Base-by-base conservation (phyloP, 2,797 vertebrate genomes). In the Molossus alvarezi region DNA sequence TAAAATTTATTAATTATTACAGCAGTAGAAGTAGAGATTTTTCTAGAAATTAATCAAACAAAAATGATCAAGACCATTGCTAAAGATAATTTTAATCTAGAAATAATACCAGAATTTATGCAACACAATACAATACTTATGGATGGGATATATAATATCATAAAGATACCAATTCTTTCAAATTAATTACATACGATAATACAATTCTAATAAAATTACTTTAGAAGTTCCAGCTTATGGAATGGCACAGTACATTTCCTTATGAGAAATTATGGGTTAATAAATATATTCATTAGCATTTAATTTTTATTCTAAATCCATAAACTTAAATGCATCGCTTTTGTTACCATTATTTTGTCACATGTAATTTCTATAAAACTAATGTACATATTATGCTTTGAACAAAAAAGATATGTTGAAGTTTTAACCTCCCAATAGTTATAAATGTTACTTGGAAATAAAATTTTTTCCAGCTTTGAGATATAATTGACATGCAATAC, bases 261-360 rank as follows among this genome's bases (percentile, higher is more conserved):
- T 41, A 10, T 33, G 37, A 76, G 48, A 81, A 90, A 82, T 57
- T n/a, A 73, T 95, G 69, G 62, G 20, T 82, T 69, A 71, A 80
- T n/a, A 60, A 86, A 69, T 81, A 41, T 27, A 60, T 85, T 95
- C 37, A 64, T 67, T 75, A 37, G 27, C 21, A 82, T 81, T 86
- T 62, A 65, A 53, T 65, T 82, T 89, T 62, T 85, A 75, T n/a
- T 85, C 25, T 15, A 86, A 80, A 57, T 58, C 27, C 1, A 37
- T 9, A 45, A 41, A 27, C 2, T 48, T 73, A 73, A 21, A 65
- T 65, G 73, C 18, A 67, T 41, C 13, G 23, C 2, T 17, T 41
- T 80, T 29, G 51, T 45, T 65, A 86, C 15, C 29, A 87, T 45
- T 73, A 37, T 73, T 17, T 86, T 82, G 75, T 18, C 12, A 80